These are phyloP conservation scores for Aurelia aurita DNA, from an alignment of 30 jellyfish, hydroid and myxozoan genomes.

Conservation along the genomic window DNA sequence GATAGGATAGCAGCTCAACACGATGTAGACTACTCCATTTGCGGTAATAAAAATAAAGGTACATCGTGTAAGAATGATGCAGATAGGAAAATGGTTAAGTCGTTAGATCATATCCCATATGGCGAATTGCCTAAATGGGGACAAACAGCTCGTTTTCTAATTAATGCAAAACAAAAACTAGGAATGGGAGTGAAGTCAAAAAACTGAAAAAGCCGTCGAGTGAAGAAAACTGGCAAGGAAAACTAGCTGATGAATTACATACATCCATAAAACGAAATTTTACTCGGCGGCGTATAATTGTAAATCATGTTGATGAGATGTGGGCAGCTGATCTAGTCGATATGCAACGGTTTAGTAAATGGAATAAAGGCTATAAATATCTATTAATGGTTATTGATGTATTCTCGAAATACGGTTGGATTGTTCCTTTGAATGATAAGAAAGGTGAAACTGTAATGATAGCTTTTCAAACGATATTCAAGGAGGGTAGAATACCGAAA, in stretches of 20 bases:
- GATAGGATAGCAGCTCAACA: slow-evolving; percentile 9
- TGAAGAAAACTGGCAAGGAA: not conserved
- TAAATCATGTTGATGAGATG: slow-evolving; percentile 41
- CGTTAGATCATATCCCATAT: slow-evolving; percentile 14
- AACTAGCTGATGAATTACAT: slow-evolving; percentile 55
- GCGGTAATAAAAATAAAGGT: not conserved
- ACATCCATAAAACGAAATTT: slow-evolving; percentile 31
- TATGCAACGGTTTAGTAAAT: slow-evolving; percentile 9
- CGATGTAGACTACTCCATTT: slow-evolving; percentile 1
- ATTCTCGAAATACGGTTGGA: slow-evolving; percentile 69
- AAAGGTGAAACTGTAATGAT: slow-evolving; percentile 29
- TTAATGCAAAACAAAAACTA: slow-evolving; percentile 13
- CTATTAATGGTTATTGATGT: slow-evolving; percentile 65
- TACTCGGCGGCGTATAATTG: slow-evolving; percentile 42
- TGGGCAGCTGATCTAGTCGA: slow-evolving; percentile 69
- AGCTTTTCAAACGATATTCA: slow-evolving; percentile 49
- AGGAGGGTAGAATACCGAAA: not conserved
- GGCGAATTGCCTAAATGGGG: slow-evolving; percentile 25
- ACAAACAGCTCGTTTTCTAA: not conserved
- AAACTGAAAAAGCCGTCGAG: not conserved
- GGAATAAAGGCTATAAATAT: slow-evolving; percentile 61
- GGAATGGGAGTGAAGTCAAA: slow-evolving; percentile 7
- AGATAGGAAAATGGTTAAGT: slow-evolving; percentile 1
- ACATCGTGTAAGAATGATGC: slow-evolving; percentile 7
- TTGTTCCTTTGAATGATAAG: slow-evolving; percentile 56